Evolutionary conservation across 2,888 invertebrate genomes (phyloP), one percentile per base, ranked within the genome.

Genomic region (Coremacera marginata): DNA sequence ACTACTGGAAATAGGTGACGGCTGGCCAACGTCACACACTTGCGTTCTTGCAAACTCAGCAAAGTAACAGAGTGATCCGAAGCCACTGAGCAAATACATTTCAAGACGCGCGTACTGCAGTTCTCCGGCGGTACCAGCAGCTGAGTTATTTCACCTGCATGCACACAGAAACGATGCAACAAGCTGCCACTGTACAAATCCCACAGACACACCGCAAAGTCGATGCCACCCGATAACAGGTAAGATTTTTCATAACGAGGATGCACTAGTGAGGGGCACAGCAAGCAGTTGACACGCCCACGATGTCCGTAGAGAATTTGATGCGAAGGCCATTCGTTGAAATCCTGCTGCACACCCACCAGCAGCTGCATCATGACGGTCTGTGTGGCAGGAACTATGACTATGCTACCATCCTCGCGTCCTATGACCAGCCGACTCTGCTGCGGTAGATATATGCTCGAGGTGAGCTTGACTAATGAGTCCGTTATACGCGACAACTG

Each of bases 51-150:
- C 89, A 92, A 88, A 90, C 98, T 98, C 2, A 99, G 91, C 76
- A 99, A 91, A 0, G 98, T 97, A 0, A 99, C 98, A 27, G 98
- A 98, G 90, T 99, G 98, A 88, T 99, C 99, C 0, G 96, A 96
- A 0, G 98, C 98, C 3, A 99, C 98, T 3, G 98, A 96, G 88
- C 98, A 98, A 74, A 99, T 94, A 84, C 98, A 98, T 84, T 98
- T 96, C 86, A 97, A 94, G 74, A 99, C 95, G 67, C 98, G 92
- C 7, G 95, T 94, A 88, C 94, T 96, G 85, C 95, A 95, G 81
- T 95, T 96, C 80, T 95, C 94, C 0, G 99, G 99, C 19, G 99
- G 98, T 5, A 99, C 97, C 73, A 98, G 91, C 2, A 99, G 91
- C 88, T 98, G 97, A 0, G 96, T 95, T 16, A 99, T 96, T 90